Conservation (phyloP, 2,888 invertebrate species). For the Sialis lutaria region DNA sequence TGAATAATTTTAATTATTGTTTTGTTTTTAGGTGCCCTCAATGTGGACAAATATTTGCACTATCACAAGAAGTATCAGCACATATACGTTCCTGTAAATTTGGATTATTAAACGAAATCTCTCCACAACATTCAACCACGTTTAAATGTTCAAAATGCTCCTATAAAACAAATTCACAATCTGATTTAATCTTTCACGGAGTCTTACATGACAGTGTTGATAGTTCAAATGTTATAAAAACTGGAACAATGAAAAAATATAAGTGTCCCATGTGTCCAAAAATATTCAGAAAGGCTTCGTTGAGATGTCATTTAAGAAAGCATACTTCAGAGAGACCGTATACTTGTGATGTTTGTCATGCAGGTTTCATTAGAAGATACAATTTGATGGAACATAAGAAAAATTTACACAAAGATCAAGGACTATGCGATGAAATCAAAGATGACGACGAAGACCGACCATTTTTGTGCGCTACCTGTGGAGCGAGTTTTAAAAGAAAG, state of each 20-base stretch:
- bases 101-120: slow-evolving; percentile 9
- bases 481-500: slow-evolving; percentile 28
- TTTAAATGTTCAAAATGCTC: slow-evolving; percentile 38
- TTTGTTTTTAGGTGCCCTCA: slow-evolving; percentile 41
- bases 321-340: slow-evolving; percentile 62
- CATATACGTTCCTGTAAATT: slow-evolving; percentile 47
- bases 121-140: slow-evolving; percentile 9
- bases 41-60: slow-evolving; percentile 49
- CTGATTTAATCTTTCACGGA: slow-evolving; percentile 58
- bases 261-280: slow-evolving; percentile 52
- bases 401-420: slow-evolving; percentile 27
- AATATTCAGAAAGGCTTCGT: slow-evolving; percentile 41
- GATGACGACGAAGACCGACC: slow-evolving; percentile 12
- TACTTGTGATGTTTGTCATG: slow-evolving; percentile 41
- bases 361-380: slow-evolving; percentile 46
- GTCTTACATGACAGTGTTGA: slow-evolving; percentile 40
- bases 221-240: slow-evolving; percentile 17
- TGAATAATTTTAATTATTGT: not conserved
- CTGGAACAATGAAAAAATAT: slow-evolving; percentile 27
- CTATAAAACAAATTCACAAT: slow-evolving; percentile 42
- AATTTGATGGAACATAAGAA: slow-evolving; percentile 43
- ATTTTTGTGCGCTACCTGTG: slow-evolving; percentile 28
- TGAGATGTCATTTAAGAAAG: slow-evolving; percentile 49
- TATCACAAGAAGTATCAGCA: slow-evolving; percentile 55
- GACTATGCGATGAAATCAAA: slow-evolving; percentile 8